A percentile compares a stretch with the other conserved stretches of the same genome.
Evolutionary conservation across 2,888 invertebrate species (phyloP).

Genomic region (Ypsolopha sequella): DNA sequence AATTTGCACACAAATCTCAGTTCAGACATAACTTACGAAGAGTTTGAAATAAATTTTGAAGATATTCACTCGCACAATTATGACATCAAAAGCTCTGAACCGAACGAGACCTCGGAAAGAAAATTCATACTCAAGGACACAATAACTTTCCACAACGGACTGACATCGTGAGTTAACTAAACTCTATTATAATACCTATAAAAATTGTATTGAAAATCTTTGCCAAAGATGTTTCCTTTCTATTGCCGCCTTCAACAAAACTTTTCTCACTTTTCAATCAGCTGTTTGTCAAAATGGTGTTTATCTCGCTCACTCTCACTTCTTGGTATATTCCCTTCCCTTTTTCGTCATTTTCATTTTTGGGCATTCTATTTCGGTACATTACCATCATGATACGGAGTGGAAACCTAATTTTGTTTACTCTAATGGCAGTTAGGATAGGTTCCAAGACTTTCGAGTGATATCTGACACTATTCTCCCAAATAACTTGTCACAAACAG

Average conservation of each 20-base stretch:
- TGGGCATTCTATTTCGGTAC: slow-evolving; percentile 69
- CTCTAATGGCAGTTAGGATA: slow-evolving; percentile 25
- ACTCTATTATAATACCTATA: not conserved
- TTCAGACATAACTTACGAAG: slow-evolving; percentile 15
- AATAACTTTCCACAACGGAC: slow-evolving; percentile 19
- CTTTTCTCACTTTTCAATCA: slow-evolving; percentile 26
- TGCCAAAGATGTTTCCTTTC: too few species aligned
- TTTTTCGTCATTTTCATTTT: slow-evolving; percentile 54
- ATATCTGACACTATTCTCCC: too few species aligned
- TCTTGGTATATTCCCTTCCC: slow-evolving; percentile 33
- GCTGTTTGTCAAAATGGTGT: slow-evolving; percentile 59
- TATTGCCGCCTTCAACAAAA: not conserved
- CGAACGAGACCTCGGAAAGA: slow-evolving; percentile 25
- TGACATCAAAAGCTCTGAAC: slow-evolving; percentile 17
- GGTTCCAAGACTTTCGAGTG: too few species aligned
- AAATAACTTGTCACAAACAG: too few species aligned
- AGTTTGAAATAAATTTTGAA: slow-evolving; percentile 16
- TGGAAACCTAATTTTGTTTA: slow-evolving; percentile 54
- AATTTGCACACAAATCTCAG: slow-evolving; percentile 16
- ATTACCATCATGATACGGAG: slow-evolving; percentile 65
- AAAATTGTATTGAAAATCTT: too few species aligned
- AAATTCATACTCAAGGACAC: slow-evolving; percentile 24
- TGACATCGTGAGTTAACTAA: slow-evolving; percentile 27
- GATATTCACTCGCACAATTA: slow-evolving; percentile 18
- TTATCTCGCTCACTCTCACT: slow-evolving; percentile 40